phyloP scores from a whole-genome alignment of 1,140 invertebrate species.

The Limonius californicus region DNA sequence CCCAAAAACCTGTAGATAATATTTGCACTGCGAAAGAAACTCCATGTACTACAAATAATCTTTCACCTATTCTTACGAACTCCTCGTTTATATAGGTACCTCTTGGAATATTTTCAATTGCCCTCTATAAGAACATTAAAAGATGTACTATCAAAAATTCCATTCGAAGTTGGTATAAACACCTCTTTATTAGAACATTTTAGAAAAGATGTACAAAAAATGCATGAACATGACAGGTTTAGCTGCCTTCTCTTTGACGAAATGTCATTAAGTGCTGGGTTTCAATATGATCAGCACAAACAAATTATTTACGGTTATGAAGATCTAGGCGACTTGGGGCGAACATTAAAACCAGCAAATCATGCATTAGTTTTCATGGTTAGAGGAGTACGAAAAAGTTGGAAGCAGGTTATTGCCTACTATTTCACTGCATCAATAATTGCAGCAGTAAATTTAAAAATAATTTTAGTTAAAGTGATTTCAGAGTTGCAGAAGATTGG shows the following conservation, averaged over 20 bases:
- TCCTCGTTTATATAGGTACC: slow-evolving; percentile 21
- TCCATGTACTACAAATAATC: slow-evolving; percentile 18
- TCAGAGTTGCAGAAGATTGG: background rate
- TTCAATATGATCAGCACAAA: slow-evolving; percentile 8
- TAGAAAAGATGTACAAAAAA: slow-evolving; percentile 12
- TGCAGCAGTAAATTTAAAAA: slow-evolving; percentile 18
- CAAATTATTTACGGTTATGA: slow-evolving; percentile 18
- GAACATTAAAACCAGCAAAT: slow-evolving; percentile 4
- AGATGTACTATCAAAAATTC: slow-evolving; percentile 16
- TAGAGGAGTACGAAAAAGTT: slow-evolving; percentile 15
- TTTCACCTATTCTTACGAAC: slow-evolving; percentile 23
- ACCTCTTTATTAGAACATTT: slow-evolving; percentile 17
- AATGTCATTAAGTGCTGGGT: slow-evolving; percentile 8
- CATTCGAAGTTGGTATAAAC: slow-evolving; percentile 22
- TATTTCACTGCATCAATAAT: slow-evolving; percentile 19
- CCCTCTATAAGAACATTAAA: slow-evolving; percentile 25
- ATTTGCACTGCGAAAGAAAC: background rate
- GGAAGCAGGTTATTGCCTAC: slow-evolving; percentile 24
- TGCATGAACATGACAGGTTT: slow-evolving; percentile 15
- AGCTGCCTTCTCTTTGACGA: slow-evolving; percentile 20
- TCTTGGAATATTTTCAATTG: slow-evolving; percentile 19
- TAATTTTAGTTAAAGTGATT: slow-evolving; percentile 13
- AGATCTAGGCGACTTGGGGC: slow-evolving; percentile 17
- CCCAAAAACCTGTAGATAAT: slow-evolving; percentile 4
- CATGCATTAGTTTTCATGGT: slow-evolving; percentile 21